phyloP scores from a whole-genome alignment of 2,797 vertebrate genomes.

The Tokudaia tokunoshimensis region DNA sequence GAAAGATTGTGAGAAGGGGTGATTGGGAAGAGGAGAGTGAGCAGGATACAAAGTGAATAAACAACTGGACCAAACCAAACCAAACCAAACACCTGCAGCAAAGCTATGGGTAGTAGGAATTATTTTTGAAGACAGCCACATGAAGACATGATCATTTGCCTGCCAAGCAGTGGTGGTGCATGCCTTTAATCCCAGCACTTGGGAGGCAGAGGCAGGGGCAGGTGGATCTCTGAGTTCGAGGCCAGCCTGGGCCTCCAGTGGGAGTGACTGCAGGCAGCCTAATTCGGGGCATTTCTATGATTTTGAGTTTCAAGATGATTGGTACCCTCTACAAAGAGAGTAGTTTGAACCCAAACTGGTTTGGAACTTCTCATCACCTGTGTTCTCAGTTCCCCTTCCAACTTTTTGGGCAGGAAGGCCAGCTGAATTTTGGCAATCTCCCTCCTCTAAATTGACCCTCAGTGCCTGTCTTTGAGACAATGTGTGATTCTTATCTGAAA shows the following conservation, averaged over 20 bases:
- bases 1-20: background rate
- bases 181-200: too few relatives aligned
- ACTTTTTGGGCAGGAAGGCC: background rate
- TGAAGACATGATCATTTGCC: background rate
- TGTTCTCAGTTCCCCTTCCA: background rate
- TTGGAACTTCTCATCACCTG: background rate
- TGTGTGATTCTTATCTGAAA: background rate
- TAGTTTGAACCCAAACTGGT: background rate
- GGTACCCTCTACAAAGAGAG: background rate
- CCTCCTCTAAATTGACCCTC: background rate
- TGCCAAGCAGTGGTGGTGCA: too few relatives aligned
- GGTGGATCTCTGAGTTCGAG: too few relatives aligned
- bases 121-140: background rate
- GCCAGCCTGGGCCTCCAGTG: background rate
- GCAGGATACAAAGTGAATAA: background rate
- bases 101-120: background rate
- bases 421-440: background rate
- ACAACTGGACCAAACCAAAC: background rate
- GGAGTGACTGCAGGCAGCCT: background rate
- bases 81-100: background rate
- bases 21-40: background rate
- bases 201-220: too few relatives aligned
- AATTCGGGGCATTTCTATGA: background rate
- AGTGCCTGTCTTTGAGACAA: background rate
- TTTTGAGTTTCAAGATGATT: background rate